Percentiles rank a stretch among this genome's conserved stretches.
Evolutionary conservation across 2,113 vertebrate species (phyloP).

Genomic region (Indicator indicator): DNA sequence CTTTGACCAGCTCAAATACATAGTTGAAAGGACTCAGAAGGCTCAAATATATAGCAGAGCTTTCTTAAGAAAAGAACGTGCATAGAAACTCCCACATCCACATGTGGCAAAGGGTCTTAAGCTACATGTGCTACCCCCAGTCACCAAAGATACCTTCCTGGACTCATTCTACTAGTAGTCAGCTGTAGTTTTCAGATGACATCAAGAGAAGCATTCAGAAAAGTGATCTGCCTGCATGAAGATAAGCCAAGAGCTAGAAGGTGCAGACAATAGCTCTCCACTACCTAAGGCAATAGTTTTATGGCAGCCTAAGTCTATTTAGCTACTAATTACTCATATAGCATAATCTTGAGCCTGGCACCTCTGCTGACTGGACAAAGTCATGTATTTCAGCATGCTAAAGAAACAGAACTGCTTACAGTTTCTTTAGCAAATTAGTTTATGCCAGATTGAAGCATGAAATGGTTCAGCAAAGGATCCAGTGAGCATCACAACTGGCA

Average conservation of each 20-base stretch:
- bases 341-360: background rate
- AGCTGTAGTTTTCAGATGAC: background rate
- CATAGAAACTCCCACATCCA: background rate
- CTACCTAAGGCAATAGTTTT: background rate
- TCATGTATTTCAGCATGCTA: background rate
- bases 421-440: background rate
- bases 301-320: background rate
- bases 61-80: background rate
- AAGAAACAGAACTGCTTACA: background rate
- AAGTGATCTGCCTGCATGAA: background rate
- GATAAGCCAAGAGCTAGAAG: background rate
- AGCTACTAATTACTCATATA: background rate
- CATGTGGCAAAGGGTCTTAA: rapidly evolving
- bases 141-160: background rate
- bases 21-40: background rate
- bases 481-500: background rate
- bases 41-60: background rate
- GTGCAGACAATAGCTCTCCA: background rate
- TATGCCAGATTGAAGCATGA: background rate
- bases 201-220: background rate
- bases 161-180: background rate
- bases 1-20: background rate
- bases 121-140: background rate
- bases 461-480: background rate
- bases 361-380: background rate